Evolutionary conservation across 2,113 vertebrate species (phyloP).

Genomic region (Zootoca vivipara): DNA sequence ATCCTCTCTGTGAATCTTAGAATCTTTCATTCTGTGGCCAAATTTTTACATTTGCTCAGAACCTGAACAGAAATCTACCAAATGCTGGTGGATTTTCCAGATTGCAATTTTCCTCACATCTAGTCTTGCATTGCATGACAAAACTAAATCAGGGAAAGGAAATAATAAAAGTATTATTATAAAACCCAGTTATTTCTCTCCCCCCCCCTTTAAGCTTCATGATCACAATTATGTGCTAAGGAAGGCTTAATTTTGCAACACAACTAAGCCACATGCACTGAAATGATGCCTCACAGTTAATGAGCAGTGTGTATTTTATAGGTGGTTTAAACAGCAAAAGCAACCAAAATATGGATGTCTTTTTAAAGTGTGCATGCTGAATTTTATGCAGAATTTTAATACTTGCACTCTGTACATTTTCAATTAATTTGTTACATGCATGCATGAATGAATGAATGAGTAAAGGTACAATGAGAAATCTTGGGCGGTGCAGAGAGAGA

Average conservation of each 20-base stretch:
- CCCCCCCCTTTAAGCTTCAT: neutral
- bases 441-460: neutral
- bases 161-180: neutral
- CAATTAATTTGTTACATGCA: neutral
- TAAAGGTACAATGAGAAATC: neutral
- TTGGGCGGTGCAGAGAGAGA: neutral
- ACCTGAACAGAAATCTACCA: neutral
- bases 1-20: neutral
- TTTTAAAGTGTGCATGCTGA: neutral
- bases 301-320: neutral
- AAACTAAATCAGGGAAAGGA: neutral
- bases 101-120: neutral
- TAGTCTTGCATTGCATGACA: neutral
- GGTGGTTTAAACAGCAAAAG: neutral
- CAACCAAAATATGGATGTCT: neutral
- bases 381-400: neutral
- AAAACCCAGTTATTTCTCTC: neutral
- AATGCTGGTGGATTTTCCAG: neutral
- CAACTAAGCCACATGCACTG: neutral
- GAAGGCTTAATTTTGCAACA: neutral
- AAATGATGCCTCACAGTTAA: neutral
- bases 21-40: neutral
- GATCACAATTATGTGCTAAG: neutral
- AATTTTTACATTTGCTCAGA: neutral
- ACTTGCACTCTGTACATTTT: neutral